Conservation (phyloP, 2,888 invertebrate genomes). For the Eledona agricola region DNA sequence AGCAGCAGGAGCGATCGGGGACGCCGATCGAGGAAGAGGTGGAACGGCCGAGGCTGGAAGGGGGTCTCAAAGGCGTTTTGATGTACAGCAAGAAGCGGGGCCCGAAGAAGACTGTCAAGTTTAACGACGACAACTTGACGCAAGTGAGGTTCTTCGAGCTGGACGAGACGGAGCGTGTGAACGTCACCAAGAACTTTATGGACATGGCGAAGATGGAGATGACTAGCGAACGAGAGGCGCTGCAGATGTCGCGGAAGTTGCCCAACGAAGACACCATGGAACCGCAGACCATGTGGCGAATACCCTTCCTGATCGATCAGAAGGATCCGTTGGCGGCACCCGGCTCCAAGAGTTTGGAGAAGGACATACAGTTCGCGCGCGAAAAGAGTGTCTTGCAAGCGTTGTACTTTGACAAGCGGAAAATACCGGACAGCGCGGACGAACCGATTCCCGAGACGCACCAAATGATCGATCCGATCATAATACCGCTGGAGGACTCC, state of each 20-base stretch:
- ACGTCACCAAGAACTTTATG: constrained; percentile 90
- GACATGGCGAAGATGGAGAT: constrained; percentile 93
- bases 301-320: constrained; percentile 75
- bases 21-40: constrained; percentile 41
- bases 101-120: constrained; percentile 78
- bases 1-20: constrained; percentile 57
- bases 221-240: constrained; percentile 83
- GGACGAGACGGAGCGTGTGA: constrained; percentile 95
- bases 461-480: constrained; percentile 77
- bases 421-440: constrained; percentile 86
- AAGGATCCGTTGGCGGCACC: constrained; percentile 73
- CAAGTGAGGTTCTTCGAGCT: constrained; percentile 90
- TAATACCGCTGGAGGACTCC: constrained; percentile 90
- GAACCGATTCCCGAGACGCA: constrained; percentile 89
- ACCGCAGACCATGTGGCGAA: constrained; percentile 80
- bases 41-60: constrained; percentile 51
- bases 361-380: constrained; percentile 84
- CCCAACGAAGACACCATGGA: constrained; percentile 83
- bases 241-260: constrained; percentile 79
- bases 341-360: constrained; percentile 86
- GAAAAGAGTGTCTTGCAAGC: constrained; percentile 86
- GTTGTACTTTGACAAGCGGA: constrained; percentile 80
- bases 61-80: constrained; percentile 79
- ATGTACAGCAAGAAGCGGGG: constrained; percentile 78
- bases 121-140: constrained; percentile 84